Conservation (phyloP, 2,888 invertebrate genomes). For the Bombylius major region DNA sequence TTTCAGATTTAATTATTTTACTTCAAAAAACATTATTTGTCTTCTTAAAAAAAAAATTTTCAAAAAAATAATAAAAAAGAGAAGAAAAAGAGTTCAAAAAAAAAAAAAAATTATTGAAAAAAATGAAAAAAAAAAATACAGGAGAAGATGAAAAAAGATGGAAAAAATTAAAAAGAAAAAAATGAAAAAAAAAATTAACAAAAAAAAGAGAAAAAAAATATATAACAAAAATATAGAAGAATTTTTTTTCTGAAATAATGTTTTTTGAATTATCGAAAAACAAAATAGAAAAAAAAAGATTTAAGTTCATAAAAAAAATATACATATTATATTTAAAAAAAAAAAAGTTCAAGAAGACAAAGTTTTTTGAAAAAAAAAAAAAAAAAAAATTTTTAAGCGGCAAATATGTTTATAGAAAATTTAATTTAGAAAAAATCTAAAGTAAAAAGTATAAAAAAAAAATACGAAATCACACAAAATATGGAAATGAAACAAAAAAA, state of each 20-base stretch:
- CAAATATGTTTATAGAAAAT: too few relatives aligned
- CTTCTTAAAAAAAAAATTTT: conserved; percentile 29
- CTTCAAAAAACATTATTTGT: conserved; percentile 39
- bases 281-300: conserved; percentile 1
- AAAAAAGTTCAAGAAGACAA: too few relatives aligned
- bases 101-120: conserved; percentile 11
- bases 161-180: conserved; percentile 21
- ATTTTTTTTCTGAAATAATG: conserved; percentile 31
- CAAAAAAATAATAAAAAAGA: conserved; percentile 20
- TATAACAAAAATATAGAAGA: conserved; percentile 19
- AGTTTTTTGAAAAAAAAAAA: too few relatives aligned
- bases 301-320: too few relatives aligned
- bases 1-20: conserved; percentile 23
- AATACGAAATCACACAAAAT: too few relatives aligned
- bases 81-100: too few relatives aligned
- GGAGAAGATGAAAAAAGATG: too few relatives aligned
- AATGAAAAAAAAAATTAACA: conserved; percentile 20
- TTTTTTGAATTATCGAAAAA: conserved; percentile 29
- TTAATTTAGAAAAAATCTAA: too few relatives aligned
- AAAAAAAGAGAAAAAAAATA: conserved; percentile 19
- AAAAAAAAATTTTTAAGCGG: too few relatives aligned
- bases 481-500: too few relatives aligned
- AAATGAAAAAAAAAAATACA: conserved; percentile 19
- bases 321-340: too few relatives aligned
- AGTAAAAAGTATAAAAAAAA: too few relatives aligned